Conservation (phyloP, 2,888 invertebrate genomes). For the Troglohyphantes excavatus region DNA sequence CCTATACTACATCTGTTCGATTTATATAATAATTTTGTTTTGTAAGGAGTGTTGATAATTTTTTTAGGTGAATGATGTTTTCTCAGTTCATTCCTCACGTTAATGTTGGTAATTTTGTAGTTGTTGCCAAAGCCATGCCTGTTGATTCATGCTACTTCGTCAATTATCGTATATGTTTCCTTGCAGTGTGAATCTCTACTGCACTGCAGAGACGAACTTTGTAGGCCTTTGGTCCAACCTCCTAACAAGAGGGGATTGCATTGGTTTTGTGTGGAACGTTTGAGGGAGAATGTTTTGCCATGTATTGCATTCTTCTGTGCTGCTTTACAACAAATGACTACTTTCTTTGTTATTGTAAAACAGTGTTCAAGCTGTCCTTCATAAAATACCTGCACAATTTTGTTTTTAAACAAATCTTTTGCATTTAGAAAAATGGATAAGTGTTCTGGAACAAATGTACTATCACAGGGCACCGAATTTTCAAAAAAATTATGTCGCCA, state of each 20-base stretch:
- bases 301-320: conserved; percentile 38
- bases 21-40: too few species aligned
- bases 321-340: background rate
- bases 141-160: background rate
- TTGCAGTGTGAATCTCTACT: conserved; percentile 64
- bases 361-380: too few species aligned
- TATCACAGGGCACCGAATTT: too few species aligned
- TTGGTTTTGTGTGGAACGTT: conserved; percentile 28
- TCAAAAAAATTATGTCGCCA: too few species aligned
- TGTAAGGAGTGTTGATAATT: too few species aligned
- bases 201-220: conserved; percentile 27
- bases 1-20: too few species aligned
- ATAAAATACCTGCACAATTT: too few species aligned
- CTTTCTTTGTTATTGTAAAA: too few species aligned
- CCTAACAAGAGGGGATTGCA: conserved; percentile 43
- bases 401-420: too few species aligned
- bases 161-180: conserved; percentile 53
- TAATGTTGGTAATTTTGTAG: background rate
- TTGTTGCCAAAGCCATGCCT: conserved; percentile 12
- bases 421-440: too few species aligned
- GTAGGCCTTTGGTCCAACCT: conserved; percentile 44
- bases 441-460: too few species aligned
- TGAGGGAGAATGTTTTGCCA: conserved; percentile 49
- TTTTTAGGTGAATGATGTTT: too few species aligned
- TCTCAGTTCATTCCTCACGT: background rate